Evolutionary conservation across 2,888 invertebrate genomes (phyloP).

Genomic region (Nemotelus pantherinus): DNA sequence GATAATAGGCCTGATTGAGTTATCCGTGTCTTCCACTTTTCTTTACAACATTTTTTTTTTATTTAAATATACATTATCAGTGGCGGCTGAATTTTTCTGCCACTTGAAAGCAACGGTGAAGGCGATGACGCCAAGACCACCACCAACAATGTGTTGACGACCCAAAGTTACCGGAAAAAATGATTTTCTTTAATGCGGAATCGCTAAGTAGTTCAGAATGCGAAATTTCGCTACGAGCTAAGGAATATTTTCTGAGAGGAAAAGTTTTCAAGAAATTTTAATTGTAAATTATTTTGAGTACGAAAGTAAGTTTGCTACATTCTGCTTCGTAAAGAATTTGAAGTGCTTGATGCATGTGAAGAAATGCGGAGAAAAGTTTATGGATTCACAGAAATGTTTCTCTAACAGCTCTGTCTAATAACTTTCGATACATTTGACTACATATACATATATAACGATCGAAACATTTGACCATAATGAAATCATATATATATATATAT

Average conservation of each 20-base stretch:
- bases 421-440: too few relatives aligned
- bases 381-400: too few relatives aligned
- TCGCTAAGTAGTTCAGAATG: slow-evolving; percentile 31
- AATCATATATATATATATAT: too few relatives aligned
- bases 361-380: too few relatives aligned
- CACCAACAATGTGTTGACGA: slow-evolving; percentile 37
- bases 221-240: slow-evolving; percentile 24
- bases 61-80: slow-evolving; percentile 36
- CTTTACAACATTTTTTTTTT: slow-evolving; percentile 38
- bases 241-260: not conserved
- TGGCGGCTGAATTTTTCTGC: slow-evolving; percentile 6
- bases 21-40: slow-evolving; percentile 44
- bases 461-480: too few relatives aligned
- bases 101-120: not conserved
- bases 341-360: too few relatives aligned
- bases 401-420: too few relatives aligned
- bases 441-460: too few relatives aligned
- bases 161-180: slow-evolving; percentile 21
- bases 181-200: slow-evolving; percentile 29
- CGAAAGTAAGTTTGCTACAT: too few relatives aligned
- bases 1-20: slow-evolving; percentile 51
- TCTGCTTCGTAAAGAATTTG: too few relatives aligned
- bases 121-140: not conserved
- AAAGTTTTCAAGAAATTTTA: not conserved
- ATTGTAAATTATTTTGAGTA: not conserved